Evolutionary conservation across 2,797 vertebrate species (phyloP).

Genomic region (Macroramphosus scolopax): DNA sequence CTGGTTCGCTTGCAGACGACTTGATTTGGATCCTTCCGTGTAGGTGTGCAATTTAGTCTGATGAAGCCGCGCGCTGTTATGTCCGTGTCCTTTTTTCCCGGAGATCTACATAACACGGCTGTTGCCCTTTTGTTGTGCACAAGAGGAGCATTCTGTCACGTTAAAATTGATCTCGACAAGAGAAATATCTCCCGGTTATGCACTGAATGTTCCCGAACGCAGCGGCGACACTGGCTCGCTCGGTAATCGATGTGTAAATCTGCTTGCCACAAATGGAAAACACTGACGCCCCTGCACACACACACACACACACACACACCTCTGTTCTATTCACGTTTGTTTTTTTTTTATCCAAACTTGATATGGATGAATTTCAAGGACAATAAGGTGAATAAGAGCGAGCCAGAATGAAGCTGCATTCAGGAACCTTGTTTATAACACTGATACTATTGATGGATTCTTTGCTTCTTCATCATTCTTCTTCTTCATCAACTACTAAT

Average conservation of each 20-base stretch:
- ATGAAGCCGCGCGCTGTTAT: conserved; percentile 14
- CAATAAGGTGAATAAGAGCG: conserved; percentile 19
- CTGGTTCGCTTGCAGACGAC: neutral
- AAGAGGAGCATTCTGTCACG: conserved; percentile 33
- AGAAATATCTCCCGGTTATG: conserved; percentile 52
- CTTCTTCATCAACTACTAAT: no score
- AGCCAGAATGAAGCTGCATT: conserved; percentile 31
- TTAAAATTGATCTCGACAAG: conserved; percentile 56
- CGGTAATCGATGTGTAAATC: conserved; percentile 52
- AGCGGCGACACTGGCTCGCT: conserved; percentile 27
- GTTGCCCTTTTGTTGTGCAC: conserved; percentile 41
- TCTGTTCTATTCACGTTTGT: conserved; percentile 33
- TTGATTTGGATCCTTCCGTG: neutral
- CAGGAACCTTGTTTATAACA: no score
- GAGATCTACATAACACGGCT: conserved; percentile 25
- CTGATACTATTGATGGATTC: conserved; percentile 10
- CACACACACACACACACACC: neutral
- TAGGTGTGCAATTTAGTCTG: conserved; percentile 10
- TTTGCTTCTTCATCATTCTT: no score
- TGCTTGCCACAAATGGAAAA: conserved; percentile 28
- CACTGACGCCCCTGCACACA: neutral
- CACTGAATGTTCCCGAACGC: conserved; percentile 32
- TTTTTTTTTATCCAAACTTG: conserved; percentile 19
- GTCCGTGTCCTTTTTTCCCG: conserved; percentile 16
- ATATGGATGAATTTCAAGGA: conserved; percentile 30